Percentiles rank a stretch among this genome's conserved stretches.
phyloP scores from a whole-genome alignment of 2,888 invertebrate species.

The Cremastobaeus sp. region DNA sequence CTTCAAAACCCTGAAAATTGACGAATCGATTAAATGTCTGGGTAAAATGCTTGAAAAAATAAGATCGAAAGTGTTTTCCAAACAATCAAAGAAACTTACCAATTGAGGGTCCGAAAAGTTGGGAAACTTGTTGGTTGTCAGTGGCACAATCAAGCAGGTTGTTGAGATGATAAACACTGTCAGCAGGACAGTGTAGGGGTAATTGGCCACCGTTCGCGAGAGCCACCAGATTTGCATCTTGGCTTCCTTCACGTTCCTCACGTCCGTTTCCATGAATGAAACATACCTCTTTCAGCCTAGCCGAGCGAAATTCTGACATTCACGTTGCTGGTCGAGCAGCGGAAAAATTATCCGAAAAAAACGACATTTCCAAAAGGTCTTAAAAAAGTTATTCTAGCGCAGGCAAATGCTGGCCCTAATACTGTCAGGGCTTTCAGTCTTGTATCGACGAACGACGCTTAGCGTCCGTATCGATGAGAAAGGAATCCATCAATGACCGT shows the following conservation, averaged over 20 bases:
- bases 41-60: not conserved
- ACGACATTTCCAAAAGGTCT: not conserved
- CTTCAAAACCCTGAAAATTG: constrained; percentile 88
- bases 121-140: constrained; percentile 83
- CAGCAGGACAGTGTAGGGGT: constrained; percentile 83
- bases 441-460: not conserved
- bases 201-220: constrained; percentile 83
- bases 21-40: too few relatives aligned
- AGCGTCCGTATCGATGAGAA: too few relatives aligned
- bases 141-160: constrained; percentile 83
- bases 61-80: not conserved
- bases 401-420: not conserved
- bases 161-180: constrained; percentile 82
- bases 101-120: constrained; percentile 92
- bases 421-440: not conserved
- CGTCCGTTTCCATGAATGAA: constrained; percentile 41
- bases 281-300: constrained; percentile 18
- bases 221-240: constrained; percentile 77
- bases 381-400: not conserved
- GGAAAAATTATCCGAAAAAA: too few relatives aligned
- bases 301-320: too few relatives aligned
- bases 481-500: not conserved
- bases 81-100: constrained; percentile 78
- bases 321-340: too few relatives aligned
- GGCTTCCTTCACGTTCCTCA: constrained; percentile 33